Percentiles rank a stretch among this genome's conserved stretches.
phyloP scores from a whole-genome alignment of 2,888 invertebrate genomes.

The Epinotia brunnichana region DNA sequence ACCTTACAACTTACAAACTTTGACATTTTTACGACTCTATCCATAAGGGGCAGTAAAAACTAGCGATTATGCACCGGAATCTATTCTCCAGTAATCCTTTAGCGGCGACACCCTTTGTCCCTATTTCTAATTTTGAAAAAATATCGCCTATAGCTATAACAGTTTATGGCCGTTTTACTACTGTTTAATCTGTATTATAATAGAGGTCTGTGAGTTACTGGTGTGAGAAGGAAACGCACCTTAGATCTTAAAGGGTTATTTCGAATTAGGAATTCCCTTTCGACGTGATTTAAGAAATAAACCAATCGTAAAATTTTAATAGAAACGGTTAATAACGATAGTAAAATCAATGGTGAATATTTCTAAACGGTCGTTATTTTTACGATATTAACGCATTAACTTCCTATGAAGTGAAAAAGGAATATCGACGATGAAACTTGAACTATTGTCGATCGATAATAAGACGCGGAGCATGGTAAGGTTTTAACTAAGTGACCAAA shows the following conservation, averaged over 20 bases:
- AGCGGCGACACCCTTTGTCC: conserved; percentile 71
- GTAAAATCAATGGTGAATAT: conserved; percentile 31
- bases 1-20: conserved; percentile 53
- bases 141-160: conserved; percentile 75
- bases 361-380: conserved; percentile 23
- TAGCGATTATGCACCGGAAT: conserved; percentile 67
- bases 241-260: conserved; percentile 30
- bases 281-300: conserved; percentile 24
- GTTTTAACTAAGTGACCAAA: conserved; percentile 46
- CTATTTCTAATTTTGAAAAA: conserved; percentile 74
- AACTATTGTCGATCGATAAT: conserved; percentile 6
- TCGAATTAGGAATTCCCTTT: conserved; percentile 29
- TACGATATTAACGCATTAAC: conserved; percentile 21
- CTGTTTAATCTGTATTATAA: conserved; percentile 78
- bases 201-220: conserved; percentile 66
- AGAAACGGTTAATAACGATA: conserved; percentile 24
- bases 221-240: conserved; percentile 49
- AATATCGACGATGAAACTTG: conserved; percentile 43
- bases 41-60: conserved; percentile 65
- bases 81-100: conserved; percentile 64
- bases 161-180: conserved; percentile 77
- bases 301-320: conserved; percentile 29
- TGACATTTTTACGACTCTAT: conserved; percentile 76
- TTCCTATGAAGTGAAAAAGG: conserved; percentile 14
- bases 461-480: conserved; percentile 21